Evolutionary conservation across 2,113 vertebrate genomes (phyloP), one percentile per base, ranked within the genome.

Genomic region (Gadus chalcogrammus): DNA sequence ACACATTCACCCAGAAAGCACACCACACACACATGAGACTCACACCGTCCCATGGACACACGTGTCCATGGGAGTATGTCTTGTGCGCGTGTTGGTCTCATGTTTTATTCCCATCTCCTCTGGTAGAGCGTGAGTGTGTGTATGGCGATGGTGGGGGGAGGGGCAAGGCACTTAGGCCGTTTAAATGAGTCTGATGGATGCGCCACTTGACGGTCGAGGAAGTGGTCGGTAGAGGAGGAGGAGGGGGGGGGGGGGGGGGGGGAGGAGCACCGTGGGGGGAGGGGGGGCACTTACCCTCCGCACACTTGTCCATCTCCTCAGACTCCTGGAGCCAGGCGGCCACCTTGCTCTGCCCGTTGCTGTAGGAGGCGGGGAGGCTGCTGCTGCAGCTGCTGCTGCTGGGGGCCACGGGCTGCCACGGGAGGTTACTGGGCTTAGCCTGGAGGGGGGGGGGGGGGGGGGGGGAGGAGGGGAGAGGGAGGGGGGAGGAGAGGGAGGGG

Each of bases 251-350:
- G 17, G 17, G 11, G 1, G 13, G 63, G 11, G 2, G n/a, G 4
- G n/a, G n/a, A 24, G 3, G 22, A 22, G 60, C 8, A 48, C 42
- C 9, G 38, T 6, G 38, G 27, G 22, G 9, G 62, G 20, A n/a
- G 18, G 7, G 18, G 13, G 53, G 13, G 27, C 11, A 56, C 91
- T 87, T 71, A 98, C 97, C 97, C 93, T 98, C 96, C 28, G 97
- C 93, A 89, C 97, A 99, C 83, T 96, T 96, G 88, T 98, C 95
- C 97, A 99, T 99, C 79, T 98, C 97, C 84, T 98, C 97, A 0
- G 97, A 99, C 74, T 98, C 96, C 88, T 97, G 94, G 53, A 99
- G 87, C 97, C 97, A 99, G 38, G 96, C 97, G 0, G 90, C 95
- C 84, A 99, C 96, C 86, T 98, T 99, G 85, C 94, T 98, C 90